Conservation (phyloP, 2,888 invertebrate species). For the Azorinus chamasolen region DNA sequence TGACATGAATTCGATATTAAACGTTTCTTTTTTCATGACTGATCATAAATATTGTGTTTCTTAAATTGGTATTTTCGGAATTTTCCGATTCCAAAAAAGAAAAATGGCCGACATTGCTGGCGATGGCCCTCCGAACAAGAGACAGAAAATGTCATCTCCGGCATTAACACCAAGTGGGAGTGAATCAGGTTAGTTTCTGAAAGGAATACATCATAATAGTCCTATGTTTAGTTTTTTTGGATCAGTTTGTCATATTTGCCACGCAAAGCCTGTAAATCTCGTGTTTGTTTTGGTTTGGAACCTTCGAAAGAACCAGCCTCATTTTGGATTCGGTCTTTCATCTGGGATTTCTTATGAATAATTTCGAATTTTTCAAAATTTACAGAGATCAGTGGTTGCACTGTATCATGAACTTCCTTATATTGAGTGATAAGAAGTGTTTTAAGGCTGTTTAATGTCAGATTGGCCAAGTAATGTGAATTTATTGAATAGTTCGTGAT, state of each 20-base stretch:
- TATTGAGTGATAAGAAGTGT: no score
- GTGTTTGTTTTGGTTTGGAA: slow-evolving; percentile 47
- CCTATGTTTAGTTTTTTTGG: not conserved
- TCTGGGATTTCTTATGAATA: slow-evolving; percentile 13
- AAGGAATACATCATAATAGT: not conserved
- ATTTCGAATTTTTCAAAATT: no score
- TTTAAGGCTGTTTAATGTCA: no score
- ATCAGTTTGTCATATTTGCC: not conserved
- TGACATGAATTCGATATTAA: slow-evolving; percentile 37
- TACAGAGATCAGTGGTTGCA: no score
- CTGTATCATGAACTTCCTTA: no score
- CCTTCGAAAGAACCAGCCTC: slow-evolving; percentile 53
- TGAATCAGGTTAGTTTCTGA: slow-evolving; percentile 74
- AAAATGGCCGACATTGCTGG: slow-evolving; percentile 69
- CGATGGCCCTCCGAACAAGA: slow-evolving; percentile 98
- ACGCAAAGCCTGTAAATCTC: no score
- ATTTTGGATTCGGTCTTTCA: slow-evolving; percentile 48
- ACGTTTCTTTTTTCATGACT: slow-evolving; percentile 26
- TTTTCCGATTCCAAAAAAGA: slow-evolving; percentile 54
- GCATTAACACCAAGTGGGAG: slow-evolving; percentile 77
- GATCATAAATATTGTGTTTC: slow-evolving; percentile 43
- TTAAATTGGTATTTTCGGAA: slow-evolving; percentile 56
- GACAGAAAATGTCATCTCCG: slow-evolving; percentile 91
- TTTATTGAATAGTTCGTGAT: no score
- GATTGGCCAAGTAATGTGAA: no score